phyloP scores from a whole-genome alignment of 1,140 invertebrate genomes.

The Drosophila subpulchrella region DNA sequence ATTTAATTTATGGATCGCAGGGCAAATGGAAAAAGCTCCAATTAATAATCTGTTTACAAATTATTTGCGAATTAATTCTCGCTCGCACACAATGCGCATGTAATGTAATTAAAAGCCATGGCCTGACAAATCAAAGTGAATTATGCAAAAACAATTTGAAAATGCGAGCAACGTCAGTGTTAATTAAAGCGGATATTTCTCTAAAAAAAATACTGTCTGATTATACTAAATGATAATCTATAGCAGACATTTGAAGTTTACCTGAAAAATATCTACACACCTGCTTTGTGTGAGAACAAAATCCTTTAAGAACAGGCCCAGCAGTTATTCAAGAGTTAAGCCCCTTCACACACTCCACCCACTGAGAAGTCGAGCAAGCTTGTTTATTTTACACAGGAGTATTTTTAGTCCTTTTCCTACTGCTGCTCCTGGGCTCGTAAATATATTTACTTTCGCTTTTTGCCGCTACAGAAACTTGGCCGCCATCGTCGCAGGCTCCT shows the following conservation, averaged over 20 bases:
- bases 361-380: constrained; percentile 41
- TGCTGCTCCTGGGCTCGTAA: constrained; percentile 60
- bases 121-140: constrained; percentile 37
- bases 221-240: background rate
- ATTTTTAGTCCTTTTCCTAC: constrained; percentile 52
- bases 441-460: constrained; percentile 80
- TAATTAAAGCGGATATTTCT: constrained; percentile 25
- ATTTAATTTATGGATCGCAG: constrained; percentile 34
- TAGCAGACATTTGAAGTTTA: background rate
- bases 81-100: constrained; percentile 13
- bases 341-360: constrained; percentile 29
- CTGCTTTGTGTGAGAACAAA: constrained; percentile 18
- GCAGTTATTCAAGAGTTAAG: constrained; percentile 31
- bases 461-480: constrained; percentile 58
- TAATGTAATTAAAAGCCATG: constrained; percentile 57
- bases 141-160: constrained; percentile 33
- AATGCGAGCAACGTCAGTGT: constrained; percentile 4
- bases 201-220: background rate
- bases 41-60: constrained; percentile 59
- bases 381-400: constrained; percentile 79
- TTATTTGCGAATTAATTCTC: constrained; percentile 50
- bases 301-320: constrained; percentile 29
- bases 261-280: constrained; percentile 1
- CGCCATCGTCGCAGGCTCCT: constrained; percentile 21
- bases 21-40: constrained; percentile 25